phyloP scores from a whole-genome alignment of 30 jellyfish, hydroid and myxozoan species.

The Nemopilema nomurai region DNA sequence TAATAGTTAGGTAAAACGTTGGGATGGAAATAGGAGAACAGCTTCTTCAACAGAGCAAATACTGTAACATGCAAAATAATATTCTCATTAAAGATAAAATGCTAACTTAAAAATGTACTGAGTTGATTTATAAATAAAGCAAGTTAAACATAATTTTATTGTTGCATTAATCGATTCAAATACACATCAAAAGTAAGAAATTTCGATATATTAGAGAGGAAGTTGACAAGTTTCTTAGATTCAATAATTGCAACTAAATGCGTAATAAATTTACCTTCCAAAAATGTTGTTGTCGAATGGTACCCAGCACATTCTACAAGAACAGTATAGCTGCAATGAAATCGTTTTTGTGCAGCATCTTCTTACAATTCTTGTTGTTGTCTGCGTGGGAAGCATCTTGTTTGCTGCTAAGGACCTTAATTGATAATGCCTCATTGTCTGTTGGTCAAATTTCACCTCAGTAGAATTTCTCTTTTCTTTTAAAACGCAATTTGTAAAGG shows the following conservation, averaged over 20 bases:
- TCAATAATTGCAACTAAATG: neutral
- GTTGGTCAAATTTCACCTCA: constrained; percentile 16
- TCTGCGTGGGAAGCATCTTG: constrained; percentile 1
- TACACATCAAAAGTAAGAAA: neutral
- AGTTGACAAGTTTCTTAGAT: neutral
- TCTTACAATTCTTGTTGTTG: neutral
- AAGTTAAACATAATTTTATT: neutral
- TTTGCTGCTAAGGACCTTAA: constrained; percentile 17
- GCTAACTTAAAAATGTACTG: too few species aligned
- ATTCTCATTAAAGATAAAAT: too few species aligned
- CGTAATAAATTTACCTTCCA: neutral
- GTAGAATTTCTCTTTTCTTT: constrained; percentile 11
- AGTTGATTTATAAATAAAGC: too few species aligned
- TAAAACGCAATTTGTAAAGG: neutral
- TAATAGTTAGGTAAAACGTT: neutral
- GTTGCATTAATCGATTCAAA: neutral
- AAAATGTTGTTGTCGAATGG: neutral
- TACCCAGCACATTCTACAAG: neutral
- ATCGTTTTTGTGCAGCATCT: neutral
- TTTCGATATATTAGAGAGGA: neutral
- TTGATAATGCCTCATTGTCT: constrained; percentile 24
- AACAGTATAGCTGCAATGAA: neutral
- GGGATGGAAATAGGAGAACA: neutral
- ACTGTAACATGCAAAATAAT: too few species aligned
- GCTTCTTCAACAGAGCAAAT: too few species aligned